Base-by-base conservation (phyloP, 2,113 vertebrate species). In the Centropus unirufus region DNA sequence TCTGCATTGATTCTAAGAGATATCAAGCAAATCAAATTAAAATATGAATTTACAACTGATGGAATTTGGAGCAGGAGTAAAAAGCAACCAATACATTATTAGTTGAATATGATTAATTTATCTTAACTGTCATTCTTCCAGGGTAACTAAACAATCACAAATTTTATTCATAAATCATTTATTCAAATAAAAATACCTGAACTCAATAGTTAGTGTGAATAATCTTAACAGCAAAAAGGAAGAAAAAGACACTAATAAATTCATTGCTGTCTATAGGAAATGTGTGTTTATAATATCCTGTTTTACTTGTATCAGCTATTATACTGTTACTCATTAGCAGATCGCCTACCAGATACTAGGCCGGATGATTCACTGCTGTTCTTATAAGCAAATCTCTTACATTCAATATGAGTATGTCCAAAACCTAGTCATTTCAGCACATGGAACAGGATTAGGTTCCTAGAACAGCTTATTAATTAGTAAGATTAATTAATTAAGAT, bases 401-500 rank as follows among this genome's bases (percentile, higher is more conserved):
- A 77, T 7, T 92, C 12, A 61, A 3, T 46, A 74, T 20, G 18
- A 82, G 6, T 66, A 70, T 67, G 52, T 47, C 32, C 20, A 46
- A 85, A 84, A 83, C 64, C 58, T 92, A 13, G 75, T 89, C 91
- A 44, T 59, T 87, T 93, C 70, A 51, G 39, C 74, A 58, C 5
- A 8, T 49, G 30, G 36, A 90, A 79, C 30, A 75, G 18, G 51
- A 90, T 86, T 85, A 80, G 2, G 14, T 57, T 76, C 67, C 49
- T 79, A 79, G 46, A 70, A 40, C 5, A 66, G 23, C 23, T 67
- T 73, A n/a, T 1, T 40, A 88, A 91, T 85, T 62, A 80, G 12
- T 21, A 73, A 88, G 46, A 73, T 73, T 39, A 84, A 93, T 72
- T 92, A 85, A 91, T 92, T 87, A 70, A 66, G 42, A 84, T 75